Evolutionary conservation across 1,140 invertebrate genomes (phyloP), one percentile per base, ranked within the genome.

Genomic region (Drosophila murphyi): DNA sequence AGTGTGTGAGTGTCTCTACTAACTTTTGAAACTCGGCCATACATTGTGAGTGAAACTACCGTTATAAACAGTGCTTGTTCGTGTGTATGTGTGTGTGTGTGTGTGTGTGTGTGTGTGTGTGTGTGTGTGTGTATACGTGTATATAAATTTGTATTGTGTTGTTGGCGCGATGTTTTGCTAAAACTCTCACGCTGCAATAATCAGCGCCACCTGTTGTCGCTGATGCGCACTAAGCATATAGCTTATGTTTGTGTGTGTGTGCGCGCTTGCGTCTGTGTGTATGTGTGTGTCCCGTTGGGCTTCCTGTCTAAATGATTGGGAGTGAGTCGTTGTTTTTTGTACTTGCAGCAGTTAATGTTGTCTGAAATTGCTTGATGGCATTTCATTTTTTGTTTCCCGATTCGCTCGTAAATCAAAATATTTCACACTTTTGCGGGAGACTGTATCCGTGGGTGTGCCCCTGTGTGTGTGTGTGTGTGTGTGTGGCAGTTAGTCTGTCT

Each of bases 161-260:
- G 3, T 43, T 55, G 32, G n/a, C 20, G 57, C 43, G 29, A 51
- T 80, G 37, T 56, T 74, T 62, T 86, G 52, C 68, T 70, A 69
- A 54, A 82, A 57, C 78, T 62, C 76, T 54, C 69, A 73, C 82
- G 67, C 65, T 76, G 47, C 43, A 70, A 10, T 8, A 45, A 32
- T 59, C 65, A 80, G 70, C 85, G 83, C 83, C 83, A 87, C 83
- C 83, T 87, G 83, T 88, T 88, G 83, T 72, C 72, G 60, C 56
- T 78, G 63, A 50, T 54, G 29, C 63, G 54, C 35, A 88, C 72
- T 73, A 72, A 71, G 41, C 5, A 35, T 34, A 47, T 8, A 2
- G 10, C 7, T n/a, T 32, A 41, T 31, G 12, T 28, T 41, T 31
- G 39, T 43, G 8, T 7, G 32, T 57, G 45, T 55, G 5, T 34